A percentile compares a stretch with the other conserved stretches of the same genome.
These are phyloP conservation scores for Brachypalpus laphriformis DNA, from an alignment of 2,888 invertebrate species.

Conservation along the genomic window DNA sequence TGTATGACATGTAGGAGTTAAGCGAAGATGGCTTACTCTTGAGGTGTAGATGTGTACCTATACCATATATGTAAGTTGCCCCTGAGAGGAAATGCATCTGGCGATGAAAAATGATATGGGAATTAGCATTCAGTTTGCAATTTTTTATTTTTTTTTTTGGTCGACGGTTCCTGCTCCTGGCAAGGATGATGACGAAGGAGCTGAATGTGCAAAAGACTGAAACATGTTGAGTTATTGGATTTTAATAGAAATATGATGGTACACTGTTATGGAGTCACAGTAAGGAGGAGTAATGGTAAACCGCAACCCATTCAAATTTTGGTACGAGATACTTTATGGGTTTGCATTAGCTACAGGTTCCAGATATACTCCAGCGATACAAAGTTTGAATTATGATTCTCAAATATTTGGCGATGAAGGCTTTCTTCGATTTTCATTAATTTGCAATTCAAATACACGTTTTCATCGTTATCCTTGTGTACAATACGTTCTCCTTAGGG, in stretches of 20 bases:
- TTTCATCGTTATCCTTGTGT: too few relatives aligned
- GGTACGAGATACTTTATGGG: neutral
- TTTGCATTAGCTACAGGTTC: neutral
- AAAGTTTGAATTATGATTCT: neutral
- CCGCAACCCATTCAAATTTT: conserved; percentile 9
- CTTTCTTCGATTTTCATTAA: too few relatives aligned
- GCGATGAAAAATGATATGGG: conserved; percentile 72
- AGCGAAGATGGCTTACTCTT: conserved; percentile 71
- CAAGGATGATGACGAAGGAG: conserved; percentile 29
- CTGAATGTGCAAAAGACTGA: conserved; percentile 35
- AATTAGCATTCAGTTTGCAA: conserved; percentile 59
- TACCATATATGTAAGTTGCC: conserved; percentile 8
- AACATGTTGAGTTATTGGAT: conserved; percentile 69
- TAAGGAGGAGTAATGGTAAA: conserved; percentile 7
- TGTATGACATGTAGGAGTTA: conserved; percentile 64
- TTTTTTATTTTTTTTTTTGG: conserved; percentile 10
- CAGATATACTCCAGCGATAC: neutral
- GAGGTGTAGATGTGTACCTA: conserved; percentile 52
- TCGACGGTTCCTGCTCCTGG: neutral
- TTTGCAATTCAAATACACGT: too few relatives aligned
- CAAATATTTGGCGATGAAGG: neutral
- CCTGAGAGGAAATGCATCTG: conserved; percentile 68
- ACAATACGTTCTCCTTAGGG: too few relatives aligned
- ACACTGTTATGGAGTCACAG: conserved; percentile 40
- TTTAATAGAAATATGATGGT: conserved; percentile 69